Base-by-base conservation (phyloP, 2,888 invertebrate genomes). In the Thalpophila matura region DNA sequence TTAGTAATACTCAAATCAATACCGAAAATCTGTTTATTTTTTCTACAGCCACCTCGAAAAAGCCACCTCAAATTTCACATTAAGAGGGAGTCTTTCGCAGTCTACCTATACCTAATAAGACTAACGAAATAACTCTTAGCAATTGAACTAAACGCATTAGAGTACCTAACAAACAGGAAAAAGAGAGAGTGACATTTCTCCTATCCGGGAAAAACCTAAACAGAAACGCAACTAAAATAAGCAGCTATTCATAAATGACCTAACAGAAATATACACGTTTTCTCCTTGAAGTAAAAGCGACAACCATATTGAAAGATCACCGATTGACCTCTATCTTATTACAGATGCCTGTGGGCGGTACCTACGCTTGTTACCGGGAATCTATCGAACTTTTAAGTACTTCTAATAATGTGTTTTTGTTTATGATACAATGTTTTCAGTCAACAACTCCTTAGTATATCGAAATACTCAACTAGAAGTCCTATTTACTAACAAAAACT, bases 281-380 rank as follows among this genome's bases (percentile, higher is more conserved):
- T 61, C 26, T 46, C 29, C 26, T 31, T 37, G 16, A 51, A 26
- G 40, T 47, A 58, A 57, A 57, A 53, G 56, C 46, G 9, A 4
- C 18, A 10, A 18, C n/a, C 24, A 37, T 43, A n/a, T 24, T 6
- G 5, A 60, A 65, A 71, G 60, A 49, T 66, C 43, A 50, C 55
- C 31, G 6, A 16, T 20, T 57, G 55, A 71, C 56, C 72, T 61
- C 49, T 40, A 12, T 20, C 27, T 66, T 35, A 26, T 35, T 14
- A 29, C 10, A 38, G 35, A 47, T 51, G 45, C 46, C 20, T 42
- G 47, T 38, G n/a, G 56, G 51, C 26, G 38, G 42, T 20, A 38
- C 18, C 35, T 27, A 18, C 16, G 20, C 35, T 31, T 38, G 18
- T 18, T 58, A 55, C 33, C 6, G n/a, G 20, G 35, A 58, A 56